Base-by-base conservation (phyloP, 2,797 vertebrate species). In the Channa striata region DNA sequence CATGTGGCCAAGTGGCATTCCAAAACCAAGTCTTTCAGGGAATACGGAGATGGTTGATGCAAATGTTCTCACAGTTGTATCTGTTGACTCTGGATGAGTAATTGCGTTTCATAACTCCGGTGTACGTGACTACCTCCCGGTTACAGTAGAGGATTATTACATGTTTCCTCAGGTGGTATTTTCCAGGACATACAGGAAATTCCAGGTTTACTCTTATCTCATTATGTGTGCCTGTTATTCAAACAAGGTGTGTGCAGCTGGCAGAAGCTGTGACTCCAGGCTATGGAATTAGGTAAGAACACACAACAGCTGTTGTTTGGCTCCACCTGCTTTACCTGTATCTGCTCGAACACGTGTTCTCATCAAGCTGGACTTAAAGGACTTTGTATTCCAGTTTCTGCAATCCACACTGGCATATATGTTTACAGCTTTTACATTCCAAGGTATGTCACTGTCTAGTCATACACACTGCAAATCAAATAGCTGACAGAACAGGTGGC, bases 31-130 rank as follows among this genome's bases (percentile, higher is more conserved):
- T 56, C 71, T 62, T 66, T 11, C 6, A 43, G 58, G 57, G 50
- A 68, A 77, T 59, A 72, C 36, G 49, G 19, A 36, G 44, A 42
- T 1, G 16, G 59, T 46, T 65, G 62, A 76, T 58, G 59, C 61
- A 74, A 70, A 83, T 65, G 68, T 64, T 72, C 63, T 67, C 64
- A 68, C 77, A 77, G 66, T 71, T 68, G 53, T 68, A 59, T 62
- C n/a, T 80, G 5, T 75, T 80, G 58, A 74, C 63, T 84, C n/a
- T 12, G 14, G 74, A 71, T 75, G 76, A 83, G 62, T 65, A 37
- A 74, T 14, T 46, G 11, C 6, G 13, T 70, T 78, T 75, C 47
- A 6, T 66, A 69, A 67, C 58, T 59, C 43, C 77, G 20, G 60
- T 49, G 10, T 52, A 4, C 53, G 25, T 65, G 56, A 59, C 33